Evolutionary conservation across 2,113 vertebrate genomes (phyloP).

Genomic region (Lanius collurio): DNA sequence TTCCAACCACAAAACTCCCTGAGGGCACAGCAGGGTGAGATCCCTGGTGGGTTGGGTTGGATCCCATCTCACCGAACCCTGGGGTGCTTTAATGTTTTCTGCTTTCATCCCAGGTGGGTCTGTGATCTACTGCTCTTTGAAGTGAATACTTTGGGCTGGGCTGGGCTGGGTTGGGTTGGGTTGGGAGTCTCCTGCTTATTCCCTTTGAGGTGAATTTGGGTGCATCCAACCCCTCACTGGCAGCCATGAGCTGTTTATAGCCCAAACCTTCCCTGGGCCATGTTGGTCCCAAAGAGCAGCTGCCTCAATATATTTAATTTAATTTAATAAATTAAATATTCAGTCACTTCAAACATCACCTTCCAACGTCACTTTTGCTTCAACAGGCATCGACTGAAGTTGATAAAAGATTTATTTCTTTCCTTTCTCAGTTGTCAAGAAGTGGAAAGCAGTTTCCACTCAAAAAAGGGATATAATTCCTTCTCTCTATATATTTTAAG

Average conservation of each 20-base stretch:
- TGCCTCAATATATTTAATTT: neutral
- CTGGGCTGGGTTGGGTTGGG: neutral
- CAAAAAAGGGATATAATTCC: neutral
- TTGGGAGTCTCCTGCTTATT: neutral
- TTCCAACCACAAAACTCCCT: neutral
- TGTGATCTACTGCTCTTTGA: neutral
- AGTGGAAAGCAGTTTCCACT: neutral
- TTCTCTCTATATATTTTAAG: neutral
- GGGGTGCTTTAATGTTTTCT: neutral
- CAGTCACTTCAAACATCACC: neutral
- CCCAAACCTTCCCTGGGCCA: neutral
- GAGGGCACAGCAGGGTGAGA: neutral
- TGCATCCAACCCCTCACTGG: neutral
- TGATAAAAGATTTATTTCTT: neutral
- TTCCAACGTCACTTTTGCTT: neutral
- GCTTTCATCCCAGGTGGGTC: neutral
- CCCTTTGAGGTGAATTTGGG: neutral
- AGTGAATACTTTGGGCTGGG: neutral
- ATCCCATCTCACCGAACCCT: neutral
- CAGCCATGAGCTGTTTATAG: neutral
- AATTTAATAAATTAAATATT: neutral
- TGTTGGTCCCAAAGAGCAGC: fast-evolving
- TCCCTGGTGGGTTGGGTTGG: neutral
- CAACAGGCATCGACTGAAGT: neutral
- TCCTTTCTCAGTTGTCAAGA: neutral